Conservation (phyloP, 2,113 vertebrate genomes). For the Sus scrofa region T2T-Sscrofa CM000820.6:78007001-78007500, state of each 20-base stretch:
- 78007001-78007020: not conserved
- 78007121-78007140: not conserved
- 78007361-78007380: not conserved
- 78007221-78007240: not conserved
- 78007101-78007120: not conserved
- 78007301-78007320: not conserved
- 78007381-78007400: not conserved
- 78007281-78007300: not conserved
- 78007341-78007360: not conserved
- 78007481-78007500: not conserved
- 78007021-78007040: not conserved
- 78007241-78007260: not conserved
- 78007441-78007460: not conserved
- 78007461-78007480: not conserved
- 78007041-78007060: not conserved
- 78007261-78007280: not conserved
- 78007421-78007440: not conserved
- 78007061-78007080: slow-evolving; percentile 8
- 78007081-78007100: not conserved
- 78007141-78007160: not conserved
- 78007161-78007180: not conserved
- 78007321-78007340: not conserved
- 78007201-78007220: not conserved
- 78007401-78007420: not conserved
- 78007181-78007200: not conserved